Evolutionary conservation across 2,888 invertebrate genomes (phyloP), one percentile per base, ranked within the genome.

Genomic region (Metellina segmentata): DNA sequence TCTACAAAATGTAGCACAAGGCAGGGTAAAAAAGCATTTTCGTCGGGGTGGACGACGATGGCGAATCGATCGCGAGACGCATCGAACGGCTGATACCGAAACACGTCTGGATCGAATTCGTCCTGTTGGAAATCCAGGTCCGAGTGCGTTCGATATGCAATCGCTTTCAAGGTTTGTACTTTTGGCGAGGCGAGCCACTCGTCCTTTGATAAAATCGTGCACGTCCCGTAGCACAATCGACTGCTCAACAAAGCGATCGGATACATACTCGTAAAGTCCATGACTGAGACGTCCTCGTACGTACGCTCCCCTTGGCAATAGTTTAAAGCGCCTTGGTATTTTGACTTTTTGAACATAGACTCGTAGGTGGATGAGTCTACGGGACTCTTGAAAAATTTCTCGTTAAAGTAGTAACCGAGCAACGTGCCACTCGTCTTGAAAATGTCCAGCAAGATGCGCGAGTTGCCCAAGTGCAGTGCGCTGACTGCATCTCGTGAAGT

Each of bases 211-310:
- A n/a, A n/a, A n/a, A n/a, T n/a, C n/a, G n/a, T n/a, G n/a, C n/a
- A n/a, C n/a, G n/a, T n/a, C n/a, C n/a, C n/a, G n/a, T n/a, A n/a
- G n/a, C n/a, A n/a, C n/a, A n/a, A n/a, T n/a, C n/a, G n/a, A n/a
- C n/a, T n/a, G n/a, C n/a, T n/a, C n/a, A n/a, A n/a, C n/a, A n/a
- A n/a, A n/a, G n/a, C n/a, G n/a, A n/a, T n/a, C n/a, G n/a, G n/a
- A n/a, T n/a, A n/a, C n/a, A n/a, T n/a, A n/a, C n/a, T 90, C 0
- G 69, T 69, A 51, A 90, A 90, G 20, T 90, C 90, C 90, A 90
- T 81, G 48, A 85, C 79, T 0, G 75, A 53, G 6, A 85, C 81
- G 49, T 85, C 52, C 0, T 75, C 5, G n/a, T 81, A 81, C 5
- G 7, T 7, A n/a, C 13, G 20, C n/a, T 19, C n/a, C 0, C 70